These are phyloP conservation scores for Myotis vivesi DNA, from an alignment of 2,797 vertebrate species.

Conservation along the genomic window DNA sequence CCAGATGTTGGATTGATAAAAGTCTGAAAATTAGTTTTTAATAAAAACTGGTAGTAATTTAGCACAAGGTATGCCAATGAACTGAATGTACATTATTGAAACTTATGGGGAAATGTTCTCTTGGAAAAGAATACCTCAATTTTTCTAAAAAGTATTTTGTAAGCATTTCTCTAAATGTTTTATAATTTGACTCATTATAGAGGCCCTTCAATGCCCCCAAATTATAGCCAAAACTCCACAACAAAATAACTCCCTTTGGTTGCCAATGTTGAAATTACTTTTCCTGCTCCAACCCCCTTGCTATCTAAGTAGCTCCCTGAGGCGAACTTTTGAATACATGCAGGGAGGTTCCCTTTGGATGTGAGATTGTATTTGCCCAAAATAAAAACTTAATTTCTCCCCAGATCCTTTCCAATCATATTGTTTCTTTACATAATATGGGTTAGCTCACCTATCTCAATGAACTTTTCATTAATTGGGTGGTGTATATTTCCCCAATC, in stretches of 20 bases:
- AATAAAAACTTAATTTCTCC: conserved; percentile 2
- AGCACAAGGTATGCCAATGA: conserved; percentile 10
- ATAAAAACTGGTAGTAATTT: conserved; percentile 55
- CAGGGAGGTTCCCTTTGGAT: background rate
- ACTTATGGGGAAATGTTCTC: conserved; percentile 15
- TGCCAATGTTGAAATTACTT: conserved; percentile 17
- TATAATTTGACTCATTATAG: conserved; percentile 49
- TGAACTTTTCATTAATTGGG: background rate
- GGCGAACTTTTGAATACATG: background rate
- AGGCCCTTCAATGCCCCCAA: background rate
- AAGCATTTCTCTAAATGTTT: conserved; percentile 46
- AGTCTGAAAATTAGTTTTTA: conserved; percentile 62
- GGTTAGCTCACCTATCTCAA: background rate
- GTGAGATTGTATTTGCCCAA: background rate
- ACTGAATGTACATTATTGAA: conserved; percentile 2
- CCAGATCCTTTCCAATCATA: background rate
- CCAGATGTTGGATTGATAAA: conserved; percentile 52
- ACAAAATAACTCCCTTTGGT: background rate
- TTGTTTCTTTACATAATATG: background rate
- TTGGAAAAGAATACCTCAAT: conserved; percentile 44
- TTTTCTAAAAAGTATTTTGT: conserved; percentile 44
- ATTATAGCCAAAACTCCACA: conserved; percentile 2
- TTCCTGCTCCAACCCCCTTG: background rate
- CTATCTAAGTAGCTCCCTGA: conserved; percentile 22
- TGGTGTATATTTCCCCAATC: background rate